phyloP scores from a whole-genome alignment of 2,888 invertebrate species.

The Pheosia gnoma region DNA sequence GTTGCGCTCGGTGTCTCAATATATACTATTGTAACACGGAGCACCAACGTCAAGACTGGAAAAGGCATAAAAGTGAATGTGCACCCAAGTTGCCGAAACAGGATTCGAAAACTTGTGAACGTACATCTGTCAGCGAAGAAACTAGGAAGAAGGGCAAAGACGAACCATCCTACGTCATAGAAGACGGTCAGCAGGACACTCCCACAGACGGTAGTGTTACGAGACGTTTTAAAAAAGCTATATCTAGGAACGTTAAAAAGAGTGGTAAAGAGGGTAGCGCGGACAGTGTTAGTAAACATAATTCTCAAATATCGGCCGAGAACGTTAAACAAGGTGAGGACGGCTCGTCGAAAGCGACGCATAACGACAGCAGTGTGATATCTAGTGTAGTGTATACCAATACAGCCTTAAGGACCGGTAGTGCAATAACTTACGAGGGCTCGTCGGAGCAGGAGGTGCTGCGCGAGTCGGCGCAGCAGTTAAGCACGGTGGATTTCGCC shows the following conservation, averaged over 20 bases:
- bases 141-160: constrained; percentile 52
- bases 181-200: constrained; percentile 37
- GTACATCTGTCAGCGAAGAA: constrained; percentile 50
- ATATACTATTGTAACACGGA: constrained; percentile 91
- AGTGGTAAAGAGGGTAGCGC: constrained; percentile 60
- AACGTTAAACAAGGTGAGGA: constrained; percentile 49
- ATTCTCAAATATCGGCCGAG: constrained; percentile 39
- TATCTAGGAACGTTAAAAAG: constrained; percentile 57
- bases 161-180: constrained; percentile 33
- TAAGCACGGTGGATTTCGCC: constrained; percentile 65
- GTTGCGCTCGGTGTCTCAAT: constrained; percentile 90
- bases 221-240: constrained; percentile 59
- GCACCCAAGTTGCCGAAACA: constrained; percentile 70
- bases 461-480: constrained; percentile 83
- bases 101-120: constrained; percentile 54
- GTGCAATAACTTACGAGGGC: constrained; percentile 86
- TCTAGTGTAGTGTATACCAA: constrained; percentile 78
- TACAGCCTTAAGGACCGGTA: constrained; percentile 62
- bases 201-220: constrained; percentile 48
- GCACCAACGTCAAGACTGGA: constrained; percentile 92
- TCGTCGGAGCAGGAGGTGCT: constrained; percentile 88
- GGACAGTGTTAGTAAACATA: constrained; percentile 62
- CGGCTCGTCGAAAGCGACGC: constrained; percentile 31
- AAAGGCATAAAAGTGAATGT: constrained; percentile 87
- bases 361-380: constrained; percentile 68